Percentiles rank a stretch among this genome's conserved stretches.
Evolutionary conservation across 1,140 invertebrate genomes (phyloP).

Genomic region (Neoseiulus cucumeris): DNA sequence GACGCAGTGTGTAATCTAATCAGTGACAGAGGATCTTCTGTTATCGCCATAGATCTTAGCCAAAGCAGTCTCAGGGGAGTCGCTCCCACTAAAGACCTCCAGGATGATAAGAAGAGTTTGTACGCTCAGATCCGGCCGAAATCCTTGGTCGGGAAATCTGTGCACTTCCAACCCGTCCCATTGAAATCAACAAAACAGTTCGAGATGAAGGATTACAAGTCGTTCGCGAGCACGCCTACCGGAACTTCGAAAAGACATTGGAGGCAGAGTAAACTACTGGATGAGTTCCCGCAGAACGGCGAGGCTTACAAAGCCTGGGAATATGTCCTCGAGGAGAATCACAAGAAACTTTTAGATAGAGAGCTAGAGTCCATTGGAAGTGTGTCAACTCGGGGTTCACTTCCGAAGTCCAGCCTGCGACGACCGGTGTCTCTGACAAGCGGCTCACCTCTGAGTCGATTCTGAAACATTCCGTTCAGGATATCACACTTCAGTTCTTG

Average conservation of each 20-base stretch:
- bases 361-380: slow-evolving; percentile 49
- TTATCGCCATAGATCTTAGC: neutral
- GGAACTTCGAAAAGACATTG: slow-evolving; percentile 34
- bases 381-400: too few species aligned
- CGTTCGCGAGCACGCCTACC: slow-evolving; percentile 53
- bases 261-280: neutral
- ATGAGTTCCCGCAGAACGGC: slow-evolving; percentile 29
- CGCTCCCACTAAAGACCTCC: neutral
- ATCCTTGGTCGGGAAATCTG: neutral
- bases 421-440: too few species aligned
- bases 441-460: too few species aligned
- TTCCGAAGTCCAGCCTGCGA: too few species aligned
- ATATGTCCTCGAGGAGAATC: slow-evolving; percentile 75
- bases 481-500: too few species aligned
- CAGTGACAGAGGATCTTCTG: slow-evolving; percentile 4
- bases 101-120: neutral
- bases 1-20: neutral
- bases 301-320: slow-evolving; percentile 81
- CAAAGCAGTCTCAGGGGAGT: neutral
- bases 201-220: slow-evolving; percentile 52
- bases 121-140: neutral
- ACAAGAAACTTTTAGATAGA: slow-evolving; percentile 63
- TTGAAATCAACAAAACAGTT: slow-evolving; percentile 24
- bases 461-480: too few species aligned
- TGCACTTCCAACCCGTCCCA: neutral